Evolutionary conservation across 2,888 invertebrate species (phyloP).

Genomic region (Epinotia nisella): DNA sequence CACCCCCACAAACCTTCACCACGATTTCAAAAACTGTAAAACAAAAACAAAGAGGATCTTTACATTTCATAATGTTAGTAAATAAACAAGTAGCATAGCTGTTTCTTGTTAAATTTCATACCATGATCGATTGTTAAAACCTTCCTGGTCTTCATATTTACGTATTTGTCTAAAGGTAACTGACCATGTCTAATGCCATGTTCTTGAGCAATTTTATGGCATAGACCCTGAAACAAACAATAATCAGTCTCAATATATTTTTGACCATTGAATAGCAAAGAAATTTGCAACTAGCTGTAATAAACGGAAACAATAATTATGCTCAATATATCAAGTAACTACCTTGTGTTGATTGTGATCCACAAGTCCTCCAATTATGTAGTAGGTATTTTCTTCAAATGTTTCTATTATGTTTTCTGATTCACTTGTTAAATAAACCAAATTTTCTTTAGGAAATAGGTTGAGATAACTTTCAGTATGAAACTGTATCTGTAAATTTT

Average conservation of each 20-base stretch:
- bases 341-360: conserved; percentile 98
- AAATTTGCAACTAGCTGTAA: no score
- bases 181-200: conserved; percentile 92
- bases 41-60: conserved; percentile 37
- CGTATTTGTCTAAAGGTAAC: conserved; percentile 94
- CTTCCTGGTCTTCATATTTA: conserved; percentile 96
- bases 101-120: conserved; percentile 56
- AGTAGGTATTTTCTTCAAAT: conserved; percentile 91
- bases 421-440: conserved; percentile 97
- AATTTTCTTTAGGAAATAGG: conserved; percentile 89
- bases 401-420: conserved; percentile 92
- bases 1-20: conserved; percentile 89
- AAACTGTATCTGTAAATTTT: conserved; percentile 86
- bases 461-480: conserved; percentile 87
- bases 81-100: neutral
- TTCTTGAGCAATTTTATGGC: conserved; percentile 91
- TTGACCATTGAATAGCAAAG: no score
- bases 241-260: neutral
- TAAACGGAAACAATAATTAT: neutral
- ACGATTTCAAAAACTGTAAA: conserved; percentile 93
- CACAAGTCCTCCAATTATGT: conserved; percentile 98
- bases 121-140: conserved; percentile 98
- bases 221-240: conserved; percentile 88
- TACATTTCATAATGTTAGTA: neutral
- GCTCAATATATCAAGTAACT: conserved; percentile 41